phyloP scores from a whole-genome alignment of 2,888 invertebrate genomes.

The Archips crataeganus region DNA sequence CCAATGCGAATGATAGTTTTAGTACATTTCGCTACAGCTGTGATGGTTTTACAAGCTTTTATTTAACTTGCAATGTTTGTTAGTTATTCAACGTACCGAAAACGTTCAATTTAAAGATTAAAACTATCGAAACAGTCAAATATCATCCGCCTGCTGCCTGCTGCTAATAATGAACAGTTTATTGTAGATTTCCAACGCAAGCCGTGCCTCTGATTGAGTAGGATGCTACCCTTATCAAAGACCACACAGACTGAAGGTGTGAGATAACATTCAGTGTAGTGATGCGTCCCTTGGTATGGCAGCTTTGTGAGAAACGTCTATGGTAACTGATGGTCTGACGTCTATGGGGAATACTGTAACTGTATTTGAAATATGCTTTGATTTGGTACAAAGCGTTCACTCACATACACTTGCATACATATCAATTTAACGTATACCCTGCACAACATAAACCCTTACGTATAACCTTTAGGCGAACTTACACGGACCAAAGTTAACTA shows the following conservation, averaged over 20 bases:
- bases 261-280: slow-evolving; percentile 24
- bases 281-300: slow-evolving; percentile 18
- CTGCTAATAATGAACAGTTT: too few species aligned
- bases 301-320: slow-evolving; percentile 27
- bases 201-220: neutral
- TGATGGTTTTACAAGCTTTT: too few species aligned
- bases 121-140: too few species aligned
- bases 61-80: too few species aligned
- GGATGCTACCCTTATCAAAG: slow-evolving; percentile 28
- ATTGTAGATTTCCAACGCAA: too few species aligned
- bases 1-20: neutral
- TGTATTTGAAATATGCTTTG: neutral
- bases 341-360: slow-evolving; percentile 1
- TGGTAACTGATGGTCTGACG: slow-evolving; percentile 14
- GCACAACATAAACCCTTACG: too few species aligned
- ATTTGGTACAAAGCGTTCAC: neutral
- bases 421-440: too few species aligned
- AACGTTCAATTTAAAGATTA: too few species aligned
- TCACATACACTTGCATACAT: neutral
- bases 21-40: neutral
- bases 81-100: too few species aligned
- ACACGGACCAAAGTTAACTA: too few species aligned
- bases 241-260: slow-evolving; percentile 1
- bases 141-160: too few species aligned
- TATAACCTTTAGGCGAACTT: too few species aligned